Evolutionary conservation across 2,797 vertebrate genomes (phyloP), one percentile per base, ranked within the genome.

Genomic region (Anomalospiza imberbis): DNA sequence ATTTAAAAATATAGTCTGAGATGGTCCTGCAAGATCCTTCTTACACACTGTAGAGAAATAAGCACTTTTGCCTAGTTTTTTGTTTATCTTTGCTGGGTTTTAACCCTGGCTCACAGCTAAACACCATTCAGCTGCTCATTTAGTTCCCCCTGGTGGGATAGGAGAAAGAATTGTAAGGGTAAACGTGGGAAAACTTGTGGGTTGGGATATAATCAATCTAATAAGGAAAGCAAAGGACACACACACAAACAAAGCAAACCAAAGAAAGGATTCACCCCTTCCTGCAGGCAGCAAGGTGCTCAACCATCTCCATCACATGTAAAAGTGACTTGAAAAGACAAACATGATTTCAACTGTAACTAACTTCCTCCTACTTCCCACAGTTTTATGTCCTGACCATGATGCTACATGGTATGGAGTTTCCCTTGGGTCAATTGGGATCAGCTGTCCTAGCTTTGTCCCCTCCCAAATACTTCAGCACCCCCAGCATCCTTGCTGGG

Each of bases 401-500:
- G 47, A 54, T 47, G 26, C 12, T 53, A 9, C 16, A 42, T 4
- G 18, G 7, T 31, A 13, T 15, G 7, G 50, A 44, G 57, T 63
- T 4, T 51, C 20, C 36, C 19, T 29, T 70, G 32, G 32, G 28
- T 44, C 50, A 21, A 4, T 9, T 38, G 36, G 13, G 44, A 61
- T 62, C 36, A 77, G 38, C 40, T 60, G 14, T 54, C 3, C 19
- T 15, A 4, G 19, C 5, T 48, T 40, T n/a, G 5, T 44, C 17
- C 5, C 7, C 25, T 58, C 65, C 10, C 3, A 25, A 21, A 28
- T 50, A 13, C 50, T 38, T 75, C 32, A 55, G 42, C 14, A 17
- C 1, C 6, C 5, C 12, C 28, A 60, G 10, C 14, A 34, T n/a
- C 2, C 14, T 26, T 1, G 0, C 19, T 77, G 4, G 21, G 14